Evolutionary conservation across 1,140 invertebrate species (phyloP), one percentile per base, ranked within the genome.

Genomic region (Subanguina moxae): DNA sequence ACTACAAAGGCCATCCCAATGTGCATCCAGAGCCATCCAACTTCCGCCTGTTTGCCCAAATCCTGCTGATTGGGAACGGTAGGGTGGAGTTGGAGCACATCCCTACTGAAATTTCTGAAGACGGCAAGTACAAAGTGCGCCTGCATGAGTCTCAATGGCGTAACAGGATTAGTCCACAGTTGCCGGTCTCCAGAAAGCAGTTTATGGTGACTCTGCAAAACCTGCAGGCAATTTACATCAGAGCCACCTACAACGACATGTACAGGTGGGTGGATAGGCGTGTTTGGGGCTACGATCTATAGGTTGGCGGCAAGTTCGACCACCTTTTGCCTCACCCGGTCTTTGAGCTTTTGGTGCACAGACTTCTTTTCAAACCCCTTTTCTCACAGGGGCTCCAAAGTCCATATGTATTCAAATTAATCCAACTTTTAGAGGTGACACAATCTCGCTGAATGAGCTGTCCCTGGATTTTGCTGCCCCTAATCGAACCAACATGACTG

Each of bases 141-240:
- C 43, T 80, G 46, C 67, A 77, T 59, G 81, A 82, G 52, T 62
- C 86, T 43, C 72, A 86, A 38, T 90, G 89, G 90, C 83, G 85
- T 45, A 76, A 88, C 64, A 86, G 86, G 78, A 86, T 88, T 72
- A 86, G 87, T 59, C 87, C 87, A 0, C 83, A 87, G 67, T 81
- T 84, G 21, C 85, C 85, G 71, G 87, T 91, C 0, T 87, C 87
- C n/a, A 84, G 90, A 66, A 86, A 89, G 73, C 87, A 90, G 43
- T 85, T 97, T 56, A 94, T 96, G 92, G 85, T 93, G 23, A 89
- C 90, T 1, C 85, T 96, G 38, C 91, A 93, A 76, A 90, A 92
- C 78, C 82, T 96, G 1, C 88, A 91, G 58, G 87, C 89, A 63
- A 62, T 86, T 90, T 19, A 86, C 93, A 11, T 87, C 90, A 68